Base-by-base conservation (phyloP, 2,113 vertebrate genomes). In the Muntiacus reevesi region DNA sequence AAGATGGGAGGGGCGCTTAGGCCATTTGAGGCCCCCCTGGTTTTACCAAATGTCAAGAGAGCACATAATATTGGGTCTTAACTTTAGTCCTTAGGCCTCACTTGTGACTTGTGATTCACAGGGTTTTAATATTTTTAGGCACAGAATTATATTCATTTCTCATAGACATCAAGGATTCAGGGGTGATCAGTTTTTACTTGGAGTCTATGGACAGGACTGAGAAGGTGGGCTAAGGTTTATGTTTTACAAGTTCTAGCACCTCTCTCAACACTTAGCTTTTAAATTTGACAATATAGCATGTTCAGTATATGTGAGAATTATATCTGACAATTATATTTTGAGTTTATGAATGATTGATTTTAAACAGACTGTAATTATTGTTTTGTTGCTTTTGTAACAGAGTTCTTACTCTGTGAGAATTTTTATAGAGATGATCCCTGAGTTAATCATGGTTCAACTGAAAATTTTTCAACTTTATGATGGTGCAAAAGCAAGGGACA, bases 261-360 rank as follows among this genome's bases (percentile, higher is more conserved):
- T 76, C 43, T 95, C 6, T 86, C 16, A 82, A 40, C 15, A 76
- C 86, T 71, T 74, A 87, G 43, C 40, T 91, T 97, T 88, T 93
- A 93, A 67, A 79, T 87, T 92, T 78, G 60, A 89, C 89, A 95
- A 79, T 76, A 62, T 19, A 87, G 25, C 14, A 79, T 84, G 52
- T 14, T 86, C 7, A 67, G 74, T 45, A n/a, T 55, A 45, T 5
- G 52, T 23, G 87, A 71, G 7, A 62, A 91, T 87, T 71, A n/a
- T 60, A 30, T 27, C 7, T 54, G 67, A 55, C 13, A 81, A 7
- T 83, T 81, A 78, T 74, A 50, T 87, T 89, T 94, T 95, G 36
- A 82, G 64, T 62, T 95, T 95, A 47, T 55, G 59, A 84, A 84
- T 89, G 6, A 54, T 62, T 67, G 88, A 57, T 74, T 86, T 98